Percentiles rank a stretch among this genome's conserved stretches.
phyloP scores from a whole-genome alignment of 2,797 vertebrate species.

The Lacerta agilis region DNA sequence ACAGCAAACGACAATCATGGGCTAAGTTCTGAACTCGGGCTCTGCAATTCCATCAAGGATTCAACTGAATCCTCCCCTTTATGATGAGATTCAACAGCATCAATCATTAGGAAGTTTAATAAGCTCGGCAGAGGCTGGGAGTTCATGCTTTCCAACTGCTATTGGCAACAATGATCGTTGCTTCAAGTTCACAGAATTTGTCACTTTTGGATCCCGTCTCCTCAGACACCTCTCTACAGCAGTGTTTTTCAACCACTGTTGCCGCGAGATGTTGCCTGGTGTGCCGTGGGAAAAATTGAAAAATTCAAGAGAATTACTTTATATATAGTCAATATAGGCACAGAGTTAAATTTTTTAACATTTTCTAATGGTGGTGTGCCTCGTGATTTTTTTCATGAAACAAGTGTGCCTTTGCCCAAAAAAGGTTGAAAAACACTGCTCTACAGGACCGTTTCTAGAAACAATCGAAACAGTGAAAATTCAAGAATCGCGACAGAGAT shows the following conservation, averaged over 20 bases:
- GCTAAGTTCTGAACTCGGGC: constrained; percentile 52
- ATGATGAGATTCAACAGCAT: constrained; percentile 47
- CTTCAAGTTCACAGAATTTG: constrained; percentile 5
- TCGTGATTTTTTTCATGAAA: too few relatives aligned
- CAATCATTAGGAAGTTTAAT: constrained; percentile 52
- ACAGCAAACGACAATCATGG: constrained; percentile 28
- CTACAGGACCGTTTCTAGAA: constrained; percentile 2
- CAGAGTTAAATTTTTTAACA: too few relatives aligned
- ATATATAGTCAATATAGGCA: too few relatives aligned
- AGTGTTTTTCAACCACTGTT: too few relatives aligned
- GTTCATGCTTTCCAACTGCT: constrained; percentile 30
- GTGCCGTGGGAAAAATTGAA: too few relatives aligned
- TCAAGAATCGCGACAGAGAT: background rate
- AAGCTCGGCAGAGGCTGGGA: constrained; percentile 37
- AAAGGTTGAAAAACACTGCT: too few relatives aligned
- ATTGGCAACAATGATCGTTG: background rate
- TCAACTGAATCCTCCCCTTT: constrained; percentile 37
- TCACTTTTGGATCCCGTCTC: constrained; percentile 11
- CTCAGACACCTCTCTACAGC: constrained; percentile 5
- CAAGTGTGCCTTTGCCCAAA: too few relatives aligned
- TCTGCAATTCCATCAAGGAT: constrained; percentile 53
- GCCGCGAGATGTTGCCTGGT: too few relatives aligned
- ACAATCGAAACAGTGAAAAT: constrained; percentile 21
- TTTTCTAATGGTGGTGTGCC: too few relatives aligned
- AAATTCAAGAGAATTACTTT: too few relatives aligned